Percentiles rank a stretch among this genome's conserved stretches.
phyloP scores from a whole-genome alignment of 2,113 vertebrate species.

The Xiphorhynchus elegans region DNA sequence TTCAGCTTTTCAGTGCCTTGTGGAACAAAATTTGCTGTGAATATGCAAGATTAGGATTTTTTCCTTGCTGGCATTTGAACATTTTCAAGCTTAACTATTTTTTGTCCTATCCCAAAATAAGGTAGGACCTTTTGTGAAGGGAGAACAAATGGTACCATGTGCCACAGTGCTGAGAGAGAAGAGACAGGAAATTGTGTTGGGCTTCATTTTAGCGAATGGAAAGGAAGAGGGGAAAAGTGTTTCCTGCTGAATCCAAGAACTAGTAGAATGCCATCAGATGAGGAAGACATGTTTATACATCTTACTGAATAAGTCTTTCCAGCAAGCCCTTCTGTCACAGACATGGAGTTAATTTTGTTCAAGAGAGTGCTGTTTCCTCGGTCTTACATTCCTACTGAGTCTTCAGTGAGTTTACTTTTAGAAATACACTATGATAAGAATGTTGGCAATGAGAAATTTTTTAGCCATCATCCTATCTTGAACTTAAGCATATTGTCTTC shows the following conservation, averaged over 20 bases:
- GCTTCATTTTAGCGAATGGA: not conserved
- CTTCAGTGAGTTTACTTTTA: constrained; percentile 1
- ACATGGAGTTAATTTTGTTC: not conserved
- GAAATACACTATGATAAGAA: not conserved
- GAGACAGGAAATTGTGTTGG: not conserved
- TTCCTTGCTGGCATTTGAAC: not conserved
- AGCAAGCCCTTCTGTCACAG: not conserved
- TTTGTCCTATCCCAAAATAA: not conserved
- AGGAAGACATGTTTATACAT: not conserved
- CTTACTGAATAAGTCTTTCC: not conserved
- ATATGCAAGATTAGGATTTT: not conserved
- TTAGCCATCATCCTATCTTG: not conserved
- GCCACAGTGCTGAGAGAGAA: not conserved
- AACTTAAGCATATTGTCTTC: not conserved
- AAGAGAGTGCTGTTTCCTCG: not conserved
- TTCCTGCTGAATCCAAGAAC: not conserved
- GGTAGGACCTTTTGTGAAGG: not conserved
- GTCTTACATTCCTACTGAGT: not conserved
- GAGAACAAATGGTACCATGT: not conserved
- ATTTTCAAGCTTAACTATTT: not conserved
- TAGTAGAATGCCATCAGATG: not conserved
- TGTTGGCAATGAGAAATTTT: not conserved
- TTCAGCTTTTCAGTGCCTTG: not conserved
- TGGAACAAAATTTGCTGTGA: not conserved
- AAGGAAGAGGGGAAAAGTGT: not conserved